phyloP scores from a whole-genome alignment of 2,113 vertebrate species.

The Poeciliopsis prolifica region DNA sequence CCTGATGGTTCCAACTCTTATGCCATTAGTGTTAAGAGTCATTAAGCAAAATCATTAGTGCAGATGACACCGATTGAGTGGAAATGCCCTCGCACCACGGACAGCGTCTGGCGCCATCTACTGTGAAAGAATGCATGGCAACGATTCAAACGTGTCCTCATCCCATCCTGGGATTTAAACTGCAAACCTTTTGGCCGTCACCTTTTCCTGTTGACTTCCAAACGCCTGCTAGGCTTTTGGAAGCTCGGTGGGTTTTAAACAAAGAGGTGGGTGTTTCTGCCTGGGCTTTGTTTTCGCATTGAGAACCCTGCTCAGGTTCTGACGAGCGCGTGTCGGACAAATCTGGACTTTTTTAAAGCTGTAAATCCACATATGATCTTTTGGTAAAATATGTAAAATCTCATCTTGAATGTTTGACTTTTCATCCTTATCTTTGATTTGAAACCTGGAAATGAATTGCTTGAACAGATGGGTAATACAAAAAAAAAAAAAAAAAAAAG shows the following conservation, averaged over 20 bases:
- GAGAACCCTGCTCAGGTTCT: not conserved
- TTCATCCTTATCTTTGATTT: conserved; percentile 1
- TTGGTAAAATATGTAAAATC: not conserved
- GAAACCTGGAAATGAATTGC: not conserved
- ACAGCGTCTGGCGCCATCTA: conserved; percentile 67
- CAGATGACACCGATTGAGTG: not conserved
- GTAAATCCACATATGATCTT: not conserved
- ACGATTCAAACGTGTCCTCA: not conserved
- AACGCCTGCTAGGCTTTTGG: not conserved
- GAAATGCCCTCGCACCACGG: not conserved
- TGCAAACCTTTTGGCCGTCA: not conserved
- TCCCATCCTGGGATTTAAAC: not conserved
- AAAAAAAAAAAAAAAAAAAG: not conserved
- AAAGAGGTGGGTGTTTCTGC: not conserved
- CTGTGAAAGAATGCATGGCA: conserved; percentile 18
- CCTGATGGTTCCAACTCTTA: not conserved
- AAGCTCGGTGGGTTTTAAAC: not conserved
- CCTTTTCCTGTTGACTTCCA: conserved; percentile 17
- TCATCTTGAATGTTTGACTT: not conserved
- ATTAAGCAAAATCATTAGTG: not conserved
- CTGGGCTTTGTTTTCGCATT: not conserved
- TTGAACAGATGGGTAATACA: conserved; percentile 5
- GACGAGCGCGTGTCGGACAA: not conserved
- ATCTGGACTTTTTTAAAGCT: not conserved
- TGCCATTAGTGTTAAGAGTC: not conserved